A percentile compares a stretch with the other conserved stretches of the same genome.
phyloP scores from a whole-genome alignment of 2,888 invertebrate genomes.

The Dorcus hopei region DNA sequence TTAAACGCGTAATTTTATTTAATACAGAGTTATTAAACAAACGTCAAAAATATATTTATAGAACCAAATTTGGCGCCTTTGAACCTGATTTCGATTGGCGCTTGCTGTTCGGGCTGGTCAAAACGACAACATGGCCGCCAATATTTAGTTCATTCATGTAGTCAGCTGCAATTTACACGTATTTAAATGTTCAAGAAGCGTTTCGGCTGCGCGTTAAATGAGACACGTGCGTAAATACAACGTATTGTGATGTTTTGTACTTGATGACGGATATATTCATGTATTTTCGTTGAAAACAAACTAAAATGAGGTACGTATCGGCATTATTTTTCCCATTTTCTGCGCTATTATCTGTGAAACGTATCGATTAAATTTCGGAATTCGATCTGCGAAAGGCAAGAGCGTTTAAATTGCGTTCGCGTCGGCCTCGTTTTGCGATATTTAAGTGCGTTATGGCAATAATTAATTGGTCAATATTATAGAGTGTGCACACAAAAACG shows the following conservation, averaged over 20 bases:
- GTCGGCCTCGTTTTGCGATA: no score
- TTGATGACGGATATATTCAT: conserved; percentile 29
- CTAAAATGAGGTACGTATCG: conserved; percentile 37
- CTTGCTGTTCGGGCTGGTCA: conserved; percentile 38
- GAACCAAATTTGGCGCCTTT: not conserved
- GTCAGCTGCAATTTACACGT: conserved; percentile 2
- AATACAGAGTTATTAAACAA: no score
- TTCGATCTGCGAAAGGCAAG: no score
- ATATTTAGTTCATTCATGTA: conserved; percentile 20
- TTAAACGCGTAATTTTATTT: no score
- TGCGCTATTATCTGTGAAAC: no score
- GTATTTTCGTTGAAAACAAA: conserved; percentile 34
- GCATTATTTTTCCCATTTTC: not conserved
- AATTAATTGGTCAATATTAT: no score
- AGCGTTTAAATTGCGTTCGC: no score
- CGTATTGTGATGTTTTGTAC: conserved; percentile 30
- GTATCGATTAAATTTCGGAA: no score
- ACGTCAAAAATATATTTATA: no score
- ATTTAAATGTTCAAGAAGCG: not conserved
- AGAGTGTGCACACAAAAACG: not conserved
- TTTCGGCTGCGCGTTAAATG: not conserved
- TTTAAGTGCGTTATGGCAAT: no score
- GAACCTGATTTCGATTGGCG: conserved; percentile 5
- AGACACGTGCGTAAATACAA: not conserved
- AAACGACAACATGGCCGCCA: conserved; percentile 35